Conservation (phyloP, 1,140 invertebrate species). For the Penaeus japonicus region DNA sequence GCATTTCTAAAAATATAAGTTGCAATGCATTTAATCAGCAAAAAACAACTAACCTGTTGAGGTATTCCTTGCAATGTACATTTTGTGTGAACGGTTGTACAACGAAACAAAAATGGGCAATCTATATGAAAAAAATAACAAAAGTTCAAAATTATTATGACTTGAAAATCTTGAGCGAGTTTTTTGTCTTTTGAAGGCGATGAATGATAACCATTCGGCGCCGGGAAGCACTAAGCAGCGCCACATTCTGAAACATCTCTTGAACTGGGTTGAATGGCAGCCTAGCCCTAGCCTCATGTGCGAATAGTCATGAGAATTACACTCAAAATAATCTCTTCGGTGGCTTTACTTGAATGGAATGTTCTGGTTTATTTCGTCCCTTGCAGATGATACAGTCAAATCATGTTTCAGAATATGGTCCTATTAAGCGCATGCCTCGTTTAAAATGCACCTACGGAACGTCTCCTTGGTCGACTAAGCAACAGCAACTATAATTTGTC, state of each 20-base stretch:
- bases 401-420: conserved; percentile 48
- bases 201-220: neutral
- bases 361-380: too few species aligned
- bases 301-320: too few species aligned
- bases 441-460: conserved; percentile 41
- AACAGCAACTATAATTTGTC: conserved; percentile 45
- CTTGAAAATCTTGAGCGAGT: conserved; percentile 54
- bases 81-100: conserved; percentile 41
- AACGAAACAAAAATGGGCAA: conserved; percentile 17
- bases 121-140: conserved; percentile 7
- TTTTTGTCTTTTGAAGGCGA: conserved; percentile 51
- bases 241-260: conserved; percentile 50
- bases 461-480: conserved; percentile 48
- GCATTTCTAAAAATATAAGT: conserved; percentile 26
- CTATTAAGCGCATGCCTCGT: conserved; percentile 48
- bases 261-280: neutral
- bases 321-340: too few species aligned
- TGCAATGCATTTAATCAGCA: conserved; percentile 39
- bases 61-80: conserved; percentile 34
- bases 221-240: conserved; percentile 42
- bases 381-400: neutral
- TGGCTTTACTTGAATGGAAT: too few species aligned
- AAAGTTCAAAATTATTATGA: conserved; percentile 39
- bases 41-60: conserved; percentile 34
- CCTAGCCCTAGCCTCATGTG: too few species aligned